Evolutionary conservation across 2,113 vertebrate genomes (phyloP).

Genomic region (Origma solitaria): DNA sequence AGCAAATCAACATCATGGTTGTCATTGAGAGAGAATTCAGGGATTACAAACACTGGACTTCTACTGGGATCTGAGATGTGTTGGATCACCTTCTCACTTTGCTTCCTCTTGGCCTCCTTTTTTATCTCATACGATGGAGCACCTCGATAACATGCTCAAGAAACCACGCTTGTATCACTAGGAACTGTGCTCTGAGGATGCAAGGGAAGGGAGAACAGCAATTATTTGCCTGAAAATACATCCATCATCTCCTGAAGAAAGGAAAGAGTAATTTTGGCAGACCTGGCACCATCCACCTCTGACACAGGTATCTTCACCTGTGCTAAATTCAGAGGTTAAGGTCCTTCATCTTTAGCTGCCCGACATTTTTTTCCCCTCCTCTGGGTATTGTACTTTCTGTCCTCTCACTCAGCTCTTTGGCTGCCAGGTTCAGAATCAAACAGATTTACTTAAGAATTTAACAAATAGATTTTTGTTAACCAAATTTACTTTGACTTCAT

Average conservation of each 20-base stretch:
- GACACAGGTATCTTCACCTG: background rate
- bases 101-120: background rate
- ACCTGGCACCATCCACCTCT: background rate
- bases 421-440: background rate
- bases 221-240: background rate
- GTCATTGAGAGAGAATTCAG: background rate
- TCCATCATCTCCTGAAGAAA: background rate
- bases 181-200: background rate
- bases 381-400: background rate
- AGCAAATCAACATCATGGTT: background rate
- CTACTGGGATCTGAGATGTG: background rate
- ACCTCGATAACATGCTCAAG: background rate
- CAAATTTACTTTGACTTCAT: background rate
- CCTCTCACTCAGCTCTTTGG: background rate
- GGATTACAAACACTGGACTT: background rate
- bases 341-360: background rate
- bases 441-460: background rate
- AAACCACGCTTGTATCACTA: background rate
- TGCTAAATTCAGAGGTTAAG: background rate
- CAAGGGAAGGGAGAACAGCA: background rate
- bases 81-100: background rate
- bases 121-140: background rate
- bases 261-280: background rate
- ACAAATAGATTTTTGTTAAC: background rate
- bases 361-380: background rate